phyloP scores from a whole-genome alignment of 2,797 vertebrate genomes.

The Schizopygopsis malacanthus region DNA sequence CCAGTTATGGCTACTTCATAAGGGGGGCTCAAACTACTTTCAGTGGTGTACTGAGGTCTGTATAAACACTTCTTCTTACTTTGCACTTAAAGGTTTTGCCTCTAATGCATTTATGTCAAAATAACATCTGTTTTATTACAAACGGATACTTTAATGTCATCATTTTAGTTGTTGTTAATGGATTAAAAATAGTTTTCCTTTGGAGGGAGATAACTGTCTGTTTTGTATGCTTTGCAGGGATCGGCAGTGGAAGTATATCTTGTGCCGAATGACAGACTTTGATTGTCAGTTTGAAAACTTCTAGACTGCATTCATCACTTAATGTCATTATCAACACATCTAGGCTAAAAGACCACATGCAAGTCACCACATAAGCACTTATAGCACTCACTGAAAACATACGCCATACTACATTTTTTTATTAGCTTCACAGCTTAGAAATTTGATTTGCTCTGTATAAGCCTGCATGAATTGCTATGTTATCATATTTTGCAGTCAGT shows the following conservation, averaged over 20 bases:
- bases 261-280: conserved; percentile 96
- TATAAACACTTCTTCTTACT: neutral
- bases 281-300: conserved; percentile 92
- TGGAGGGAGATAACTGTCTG: neutral
- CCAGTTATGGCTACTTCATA: conserved; percentile 91
- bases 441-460: neutral
- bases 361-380: neutral
- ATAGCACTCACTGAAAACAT: conserved; percentile 6
- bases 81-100: neutral
- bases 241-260: conserved; percentile 97
- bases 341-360: neutral
- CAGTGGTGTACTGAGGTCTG: conserved; percentile 92
- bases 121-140: neutral
- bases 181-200: neutral
- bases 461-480: neutral
- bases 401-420: neutral
- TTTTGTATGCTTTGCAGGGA: conserved; percentile 82
- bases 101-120: neutral
- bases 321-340: neutral
- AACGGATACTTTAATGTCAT: neutral
- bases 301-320: conserved; percentile 65
- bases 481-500: neutral
- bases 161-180: neutral
- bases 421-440: neutral
- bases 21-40: conserved; percentile 95